These are phyloP conservation scores for Cosmia trapezina DNA, from an alignment of 2,888 invertebrate species.

Conservation along the genomic window DNA sequence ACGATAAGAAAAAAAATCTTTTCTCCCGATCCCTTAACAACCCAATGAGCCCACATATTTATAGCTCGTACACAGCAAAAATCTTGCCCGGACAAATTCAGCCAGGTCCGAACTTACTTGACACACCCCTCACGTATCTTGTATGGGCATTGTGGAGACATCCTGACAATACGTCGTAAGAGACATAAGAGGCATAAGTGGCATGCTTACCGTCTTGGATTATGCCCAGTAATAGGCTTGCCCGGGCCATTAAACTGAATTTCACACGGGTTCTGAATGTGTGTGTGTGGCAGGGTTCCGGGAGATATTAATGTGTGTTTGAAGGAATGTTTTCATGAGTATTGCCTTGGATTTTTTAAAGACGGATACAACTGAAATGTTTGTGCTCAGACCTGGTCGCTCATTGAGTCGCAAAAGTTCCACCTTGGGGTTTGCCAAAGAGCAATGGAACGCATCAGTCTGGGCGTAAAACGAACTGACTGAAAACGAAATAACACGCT, in stretches of 20 bases:
- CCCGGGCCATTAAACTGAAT: slow-evolving; percentile 63
- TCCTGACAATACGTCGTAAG: slow-evolving; percentile 68
- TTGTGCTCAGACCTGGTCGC: too few relatives aligned
- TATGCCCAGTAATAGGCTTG: slow-evolving; percentile 67
- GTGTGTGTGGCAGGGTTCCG: slow-evolving; percentile 12
- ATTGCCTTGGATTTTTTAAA: too few relatives aligned
- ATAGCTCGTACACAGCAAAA: slow-evolving; percentile 42
- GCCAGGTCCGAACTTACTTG: slow-evolving; percentile 61
- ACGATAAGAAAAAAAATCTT: slow-evolving; percentile 25
- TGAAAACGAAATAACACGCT: too few relatives aligned
- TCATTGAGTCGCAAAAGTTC: too few relatives aligned
- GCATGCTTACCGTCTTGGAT: slow-evolving; percentile 70
- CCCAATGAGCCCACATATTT: slow-evolving; percentile 43
- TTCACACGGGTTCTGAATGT: slow-evolving; percentile 53
- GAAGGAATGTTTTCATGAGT: neutral
- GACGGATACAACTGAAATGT: too few relatives aligned
- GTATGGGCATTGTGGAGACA: slow-evolving; percentile 63
- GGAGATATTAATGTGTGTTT: slow-evolving; percentile 30
- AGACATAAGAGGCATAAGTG: slow-evolving; percentile 71
- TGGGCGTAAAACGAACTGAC: too few relatives aligned
- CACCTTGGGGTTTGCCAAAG: too few relatives aligned
- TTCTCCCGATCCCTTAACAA: slow-evolving; percentile 24
- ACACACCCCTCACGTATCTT: slow-evolving; percentile 58
- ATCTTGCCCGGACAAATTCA: slow-evolving; percentile 54
- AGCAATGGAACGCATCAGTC: too few relatives aligned